A percentile compares a stretch with the other conserved stretches of the same genome.
phyloP scores from a whole-genome alignment of 1,140 invertebrate species.

The Apis cerana region DNA sequence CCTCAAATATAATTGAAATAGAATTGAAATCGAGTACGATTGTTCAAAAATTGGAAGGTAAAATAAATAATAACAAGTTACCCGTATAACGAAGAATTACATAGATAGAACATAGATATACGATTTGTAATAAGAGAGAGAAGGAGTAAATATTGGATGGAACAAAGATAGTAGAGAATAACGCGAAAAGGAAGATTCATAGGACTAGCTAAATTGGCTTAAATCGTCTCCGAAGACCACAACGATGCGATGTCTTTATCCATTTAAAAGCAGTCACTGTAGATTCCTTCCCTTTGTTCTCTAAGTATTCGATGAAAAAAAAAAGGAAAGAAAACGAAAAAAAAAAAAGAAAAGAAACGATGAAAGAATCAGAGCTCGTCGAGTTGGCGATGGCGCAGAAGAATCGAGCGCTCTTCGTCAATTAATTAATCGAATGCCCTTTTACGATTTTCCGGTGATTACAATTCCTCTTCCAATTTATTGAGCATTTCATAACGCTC shows the following conservation, averaged over 20 bases:
- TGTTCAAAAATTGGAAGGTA: neutral
- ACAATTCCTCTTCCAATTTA: slow-evolving; percentile 49
- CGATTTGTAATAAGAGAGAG: neutral
- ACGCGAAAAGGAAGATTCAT: slow-evolving; percentile 36
- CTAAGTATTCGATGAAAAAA: slow-evolving; percentile 22
- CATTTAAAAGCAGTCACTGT: slow-evolving; percentile 54
- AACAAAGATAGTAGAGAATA: neutral
- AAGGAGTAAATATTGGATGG: neutral
- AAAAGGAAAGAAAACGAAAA: too few relatives aligned
- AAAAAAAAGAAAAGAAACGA: slow-evolving; percentile 4
- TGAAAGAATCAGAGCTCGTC: slow-evolving; percentile 25
- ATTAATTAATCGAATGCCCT: slow-evolving; percentile 53
- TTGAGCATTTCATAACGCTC: slow-evolving; percentile 49
- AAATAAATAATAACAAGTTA: neutral
- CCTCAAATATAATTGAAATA: too few relatives aligned
- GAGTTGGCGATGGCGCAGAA: slow-evolving; percentile 17
- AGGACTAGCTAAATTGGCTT: slow-evolving; percentile 64
- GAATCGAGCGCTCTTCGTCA: slow-evolving; percentile 38
- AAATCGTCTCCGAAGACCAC: slow-evolving; percentile 57
- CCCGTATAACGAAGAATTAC: neutral
- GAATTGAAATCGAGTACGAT: neutral
- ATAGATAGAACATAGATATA: neutral
- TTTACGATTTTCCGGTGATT: slow-evolving; percentile 39
- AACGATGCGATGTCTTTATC: slow-evolving; percentile 60
- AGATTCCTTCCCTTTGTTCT: neutral